phyloP scores from a whole-genome alignment of 2,797 vertebrate genomes.

The Graptemys geographica region DNA sequence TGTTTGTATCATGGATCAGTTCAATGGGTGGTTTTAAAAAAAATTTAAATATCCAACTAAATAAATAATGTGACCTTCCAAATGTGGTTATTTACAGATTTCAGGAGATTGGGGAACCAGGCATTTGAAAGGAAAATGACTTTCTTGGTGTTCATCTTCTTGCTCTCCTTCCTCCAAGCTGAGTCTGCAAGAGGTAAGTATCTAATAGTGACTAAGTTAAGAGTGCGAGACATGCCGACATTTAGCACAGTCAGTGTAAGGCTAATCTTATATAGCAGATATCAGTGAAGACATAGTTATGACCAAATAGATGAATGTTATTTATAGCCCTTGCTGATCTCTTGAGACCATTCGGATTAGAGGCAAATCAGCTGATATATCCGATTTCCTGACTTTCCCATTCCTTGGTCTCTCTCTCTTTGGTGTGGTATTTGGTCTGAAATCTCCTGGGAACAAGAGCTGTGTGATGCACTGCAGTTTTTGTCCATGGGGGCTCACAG shows the following conservation, averaged over 20 bases:
- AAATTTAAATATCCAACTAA: rapidly evolving
- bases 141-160: neutral
- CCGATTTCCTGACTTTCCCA: neutral
- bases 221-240: rapidly evolving
- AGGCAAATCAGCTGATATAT: neutral
- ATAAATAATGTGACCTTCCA: neutral
- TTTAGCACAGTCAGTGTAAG: neutral
- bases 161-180: constrained; percentile 62
- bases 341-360: neutral
- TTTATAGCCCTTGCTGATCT: neutral
- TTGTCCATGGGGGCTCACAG: neutral
- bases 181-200: neutral
- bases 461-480: neutral
- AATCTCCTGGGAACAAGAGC: neutral
- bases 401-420: neutral
- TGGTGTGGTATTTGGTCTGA: neutral
- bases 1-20: neutral
- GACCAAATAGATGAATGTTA: neutral
- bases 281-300: rapidly evolving
- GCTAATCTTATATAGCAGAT: neutral
- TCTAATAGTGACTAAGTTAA: constrained; percentile 11
- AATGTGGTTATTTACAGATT: neutral
- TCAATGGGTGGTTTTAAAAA: neutral
- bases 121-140: constrained; percentile 37
- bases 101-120: neutral